Evolutionary conservation across 1,140 invertebrate genomes (phyloP).

Genomic region (Pantala flavescens): DNA sequence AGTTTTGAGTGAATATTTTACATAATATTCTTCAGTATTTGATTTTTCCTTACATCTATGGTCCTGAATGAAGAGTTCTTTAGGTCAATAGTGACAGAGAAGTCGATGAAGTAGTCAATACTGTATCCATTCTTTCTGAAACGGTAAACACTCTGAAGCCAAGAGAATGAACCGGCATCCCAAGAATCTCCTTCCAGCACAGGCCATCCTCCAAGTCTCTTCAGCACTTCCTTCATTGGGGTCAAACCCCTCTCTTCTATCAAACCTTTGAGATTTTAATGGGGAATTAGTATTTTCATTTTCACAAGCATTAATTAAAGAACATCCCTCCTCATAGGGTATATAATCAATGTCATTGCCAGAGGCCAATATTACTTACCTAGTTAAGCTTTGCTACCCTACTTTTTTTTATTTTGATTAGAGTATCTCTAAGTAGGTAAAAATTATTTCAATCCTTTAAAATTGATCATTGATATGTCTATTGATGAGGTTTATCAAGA

Average conservation of each 20-base stretch:
- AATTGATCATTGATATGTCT: no score
- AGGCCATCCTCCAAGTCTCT: slow-evolving; percentile 81
- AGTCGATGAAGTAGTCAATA: slow-evolving; percentile 86
- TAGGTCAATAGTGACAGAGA: slow-evolving; percentile 80
- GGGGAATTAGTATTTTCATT: not conserved
- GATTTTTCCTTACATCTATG: slow-evolving; percentile 63
- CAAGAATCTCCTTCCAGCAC: slow-evolving; percentile 67
- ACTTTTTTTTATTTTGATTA: no score
- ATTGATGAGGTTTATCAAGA: no score
- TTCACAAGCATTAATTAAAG: no score
- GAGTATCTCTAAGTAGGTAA: no score
- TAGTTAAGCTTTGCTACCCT: no score
- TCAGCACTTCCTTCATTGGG: slow-evolving; percentile 58
- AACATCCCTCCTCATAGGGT: no score
- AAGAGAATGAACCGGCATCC: slow-evolving; percentile 60
- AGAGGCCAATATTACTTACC: no score
- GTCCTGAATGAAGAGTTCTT: slow-evolving; percentile 77
- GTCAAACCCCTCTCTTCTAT: slow-evolving; percentile 62
- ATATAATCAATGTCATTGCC: no score
- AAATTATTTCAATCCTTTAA: no score
- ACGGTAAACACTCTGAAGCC: slow-evolving; percentile 71
- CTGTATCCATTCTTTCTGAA: slow-evolving; percentile 71
- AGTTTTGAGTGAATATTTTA: no score
- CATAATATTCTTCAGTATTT: slow-evolving; percentile 10
- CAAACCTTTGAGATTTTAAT: slow-evolving; percentile 38